These are phyloP conservation scores for Scarus forsteni DNA, from an alignment of 2,797 vertebrate species.

Conservation along the genomic window DNA sequence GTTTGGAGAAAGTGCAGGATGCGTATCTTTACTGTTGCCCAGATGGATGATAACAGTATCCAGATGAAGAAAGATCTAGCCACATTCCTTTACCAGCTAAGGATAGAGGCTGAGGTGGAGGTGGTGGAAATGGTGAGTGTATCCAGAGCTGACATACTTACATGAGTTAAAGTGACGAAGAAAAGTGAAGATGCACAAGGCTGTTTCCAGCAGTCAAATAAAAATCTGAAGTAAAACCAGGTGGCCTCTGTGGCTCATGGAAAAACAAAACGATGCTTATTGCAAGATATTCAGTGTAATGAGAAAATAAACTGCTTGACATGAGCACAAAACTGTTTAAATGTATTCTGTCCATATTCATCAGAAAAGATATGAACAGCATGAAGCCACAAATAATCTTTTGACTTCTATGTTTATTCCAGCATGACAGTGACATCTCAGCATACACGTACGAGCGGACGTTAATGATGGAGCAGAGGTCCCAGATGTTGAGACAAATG, in stretches of 20 bases:
- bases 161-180: neutral
- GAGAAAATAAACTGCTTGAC: neutral
- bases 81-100: constrained; percentile 94
- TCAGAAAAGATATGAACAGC: neutral
- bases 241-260: neutral
- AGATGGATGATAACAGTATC: constrained; percentile 99
- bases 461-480: constrained; percentile 99
- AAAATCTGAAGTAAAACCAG: constrained; percentile 12
- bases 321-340: neutral
- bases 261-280: neutral
- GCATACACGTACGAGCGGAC: constrained; percentile 98
- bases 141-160: neutral
- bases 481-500: constrained; percentile 98
- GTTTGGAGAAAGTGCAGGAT: constrained; percentile 98
- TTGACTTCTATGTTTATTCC: constrained; percentile 19
- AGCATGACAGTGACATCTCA: constrained; percentile 98
- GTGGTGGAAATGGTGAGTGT: constrained; percentile 98
- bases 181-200: no score
- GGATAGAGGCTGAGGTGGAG: constrained; percentile 97
- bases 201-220: neutral
- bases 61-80: constrained; percentile 99
- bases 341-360: neutral
- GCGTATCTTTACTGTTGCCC: constrained; percentile 98
- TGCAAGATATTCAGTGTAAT: neutral
- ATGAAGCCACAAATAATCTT: neutral